phyloP scores from a whole-genome alignment of 2,888 invertebrate species.

The Tolmerus cingulatus region DNA sequence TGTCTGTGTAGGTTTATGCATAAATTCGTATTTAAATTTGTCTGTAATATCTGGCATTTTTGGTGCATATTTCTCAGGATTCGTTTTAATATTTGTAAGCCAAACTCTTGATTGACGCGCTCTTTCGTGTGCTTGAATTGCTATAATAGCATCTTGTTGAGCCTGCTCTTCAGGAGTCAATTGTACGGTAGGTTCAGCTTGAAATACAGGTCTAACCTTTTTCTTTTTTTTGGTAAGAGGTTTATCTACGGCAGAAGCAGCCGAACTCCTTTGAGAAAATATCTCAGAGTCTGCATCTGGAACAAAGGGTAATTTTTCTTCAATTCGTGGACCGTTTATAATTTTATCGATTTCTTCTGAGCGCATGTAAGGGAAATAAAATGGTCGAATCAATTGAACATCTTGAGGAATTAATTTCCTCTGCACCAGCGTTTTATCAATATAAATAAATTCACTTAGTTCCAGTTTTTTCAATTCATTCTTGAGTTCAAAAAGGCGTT shows the following conservation, averaged over 20 bases:
- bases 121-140: constrained; percentile 65
- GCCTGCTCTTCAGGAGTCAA: constrained; percentile 48
- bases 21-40: constrained; percentile 54
- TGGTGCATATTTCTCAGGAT: constrained; percentile 49
- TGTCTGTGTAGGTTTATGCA: constrained; percentile 55
- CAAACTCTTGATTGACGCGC: constrained; percentile 58
- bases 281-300: not conserved
- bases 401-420: constrained; percentile 71
- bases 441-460: constrained; percentile 70
- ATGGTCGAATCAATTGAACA: constrained; percentile 66
- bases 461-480: constrained; percentile 66
- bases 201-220: not conserved
- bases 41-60: constrained; percentile 32
- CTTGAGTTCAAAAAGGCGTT: constrained; percentile 67
- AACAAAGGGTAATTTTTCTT: not conserved
- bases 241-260: not conserved
- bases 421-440: constrained; percentile 72
- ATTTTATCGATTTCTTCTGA: constrained; percentile 42
- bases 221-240: not conserved
- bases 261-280: not conserved
- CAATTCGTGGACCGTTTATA: not conserved
- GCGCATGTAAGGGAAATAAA: constrained; percentile 63
- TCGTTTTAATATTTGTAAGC: constrained; percentile 46
- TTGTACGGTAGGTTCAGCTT: not conserved
- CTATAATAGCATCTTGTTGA: constrained; percentile 54